Conservation (phyloP, 1,140 invertebrate species). For the Scaptomyza pallida region DNA sequence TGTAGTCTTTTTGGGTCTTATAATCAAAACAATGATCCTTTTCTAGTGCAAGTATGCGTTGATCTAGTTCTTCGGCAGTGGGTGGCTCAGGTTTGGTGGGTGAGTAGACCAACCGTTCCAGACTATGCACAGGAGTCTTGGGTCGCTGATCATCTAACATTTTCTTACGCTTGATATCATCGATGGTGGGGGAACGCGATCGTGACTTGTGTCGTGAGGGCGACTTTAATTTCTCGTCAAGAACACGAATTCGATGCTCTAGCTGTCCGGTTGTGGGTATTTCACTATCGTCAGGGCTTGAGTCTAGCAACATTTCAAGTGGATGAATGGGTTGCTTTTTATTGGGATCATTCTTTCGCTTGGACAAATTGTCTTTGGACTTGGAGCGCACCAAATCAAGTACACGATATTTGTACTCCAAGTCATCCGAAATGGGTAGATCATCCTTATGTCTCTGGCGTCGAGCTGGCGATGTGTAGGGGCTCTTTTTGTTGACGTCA, state of each 20-base stretch:
- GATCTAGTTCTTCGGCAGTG: slow-evolving; percentile 69
- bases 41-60: slow-evolving; percentile 72
- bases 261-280: slow-evolving; percentile 77
- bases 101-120: slow-evolving; percentile 63
- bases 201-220: slow-evolving; percentile 55
- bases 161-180: slow-evolving; percentile 70
- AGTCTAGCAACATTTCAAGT: slow-evolving; percentile 74
- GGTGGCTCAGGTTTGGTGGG: slow-evolving; percentile 64
- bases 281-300: slow-evolving; percentile 67
- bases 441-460: slow-evolving; percentile 55
- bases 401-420: slow-evolving; percentile 75
- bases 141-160: slow-evolving; percentile 57
- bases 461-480: slow-evolving; percentile 58
- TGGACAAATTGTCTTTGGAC: slow-evolving; percentile 66
- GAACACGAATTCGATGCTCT: slow-evolving; percentile 70
- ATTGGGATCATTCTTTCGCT: slow-evolving; percentile 62
- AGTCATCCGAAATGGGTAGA: slow-evolving; percentile 63
- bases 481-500: slow-evolving; percentile 32
- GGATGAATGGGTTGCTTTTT: slow-evolving; percentile 74
- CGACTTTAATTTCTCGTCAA: slow-evolving; percentile 67
- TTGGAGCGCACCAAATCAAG: slow-evolving; percentile 73
- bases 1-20: slow-evolving; percentile 78
- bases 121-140: slow-evolving; percentile 60
- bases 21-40: slow-evolving; percentile 74
- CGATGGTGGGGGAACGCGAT: slow-evolving; percentile 70